Conservation (phyloP, 1,140 invertebrate species). For the Rhizoglyphus robini region DNA sequence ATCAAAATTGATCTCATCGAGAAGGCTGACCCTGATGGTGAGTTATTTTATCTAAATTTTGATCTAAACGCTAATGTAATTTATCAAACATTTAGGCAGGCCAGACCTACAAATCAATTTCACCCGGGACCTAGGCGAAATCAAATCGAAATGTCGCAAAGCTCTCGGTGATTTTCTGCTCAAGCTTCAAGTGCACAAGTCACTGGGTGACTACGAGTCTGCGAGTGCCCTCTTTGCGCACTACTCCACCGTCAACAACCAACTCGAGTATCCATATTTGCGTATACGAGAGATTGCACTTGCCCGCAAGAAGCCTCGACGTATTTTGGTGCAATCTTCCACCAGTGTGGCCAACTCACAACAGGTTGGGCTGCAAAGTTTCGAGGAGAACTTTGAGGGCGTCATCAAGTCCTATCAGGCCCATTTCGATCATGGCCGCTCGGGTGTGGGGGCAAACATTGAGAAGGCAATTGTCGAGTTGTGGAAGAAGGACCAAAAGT, state of each 20-base stretch:
- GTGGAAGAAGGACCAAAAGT: slow-evolving; percentile 18
- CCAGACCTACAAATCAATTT: slow-evolving; percentile 62
- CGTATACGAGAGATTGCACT: slow-evolving; percentile 72
- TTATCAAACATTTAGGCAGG: slow-evolving; percentile 44
- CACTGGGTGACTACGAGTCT: slow-evolving; percentile 59
- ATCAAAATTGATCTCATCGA: slow-evolving; percentile 54
- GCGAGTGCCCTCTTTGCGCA: slow-evolving; percentile 59
- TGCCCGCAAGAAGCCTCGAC: slow-evolving; percentile 71
- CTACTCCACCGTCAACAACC: slow-evolving; percentile 59
- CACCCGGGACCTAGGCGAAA: slow-evolving; percentile 45
- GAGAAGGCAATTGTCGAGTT: slow-evolving; percentile 4
- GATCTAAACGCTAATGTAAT: background rate
- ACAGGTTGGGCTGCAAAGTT: slow-evolving; percentile 2
- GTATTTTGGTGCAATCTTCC: slow-evolving; percentile 63
- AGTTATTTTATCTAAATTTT: background rate
- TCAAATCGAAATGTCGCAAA: slow-evolving; percentile 64
- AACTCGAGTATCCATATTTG: slow-evolving; percentile 49
- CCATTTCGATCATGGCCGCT: no score
- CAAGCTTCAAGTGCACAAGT: slow-evolving; percentile 60
- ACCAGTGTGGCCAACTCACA: background rate
- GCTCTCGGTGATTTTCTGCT: slow-evolving; percentile 56
- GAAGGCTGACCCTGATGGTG: slow-evolving; percentile 30
- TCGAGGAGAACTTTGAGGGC: background rate
- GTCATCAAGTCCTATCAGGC: slow-evolving; percentile 5
- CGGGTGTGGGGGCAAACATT: background rate